These are phyloP conservation scores for Sebastes umbrosus DNA, from an alignment of 2,797 vertebrate genomes.

Conservation along the genomic window DNA sequence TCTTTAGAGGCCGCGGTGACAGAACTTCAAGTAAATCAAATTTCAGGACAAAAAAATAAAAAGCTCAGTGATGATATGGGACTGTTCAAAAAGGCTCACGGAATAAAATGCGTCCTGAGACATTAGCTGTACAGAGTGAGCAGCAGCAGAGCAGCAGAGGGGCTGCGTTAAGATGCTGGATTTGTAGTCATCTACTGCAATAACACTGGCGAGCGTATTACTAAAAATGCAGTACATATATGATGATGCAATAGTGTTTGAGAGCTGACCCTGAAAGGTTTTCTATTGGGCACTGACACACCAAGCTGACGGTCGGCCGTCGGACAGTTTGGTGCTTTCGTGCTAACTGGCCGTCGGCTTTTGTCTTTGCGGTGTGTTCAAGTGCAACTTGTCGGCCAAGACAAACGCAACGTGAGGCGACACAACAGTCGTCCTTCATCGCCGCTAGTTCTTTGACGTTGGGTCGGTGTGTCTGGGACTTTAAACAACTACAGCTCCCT, in stretches of 20 bases:
- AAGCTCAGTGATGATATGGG: slow-evolving; percentile 3
- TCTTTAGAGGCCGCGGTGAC: slow-evolving; percentile 21
- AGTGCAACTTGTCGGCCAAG: too few species aligned
- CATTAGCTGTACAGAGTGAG: slow-evolving; percentile 25
- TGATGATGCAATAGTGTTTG: neutral
- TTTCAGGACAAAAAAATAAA: slow-evolving; percentile 14
- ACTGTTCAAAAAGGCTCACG: slow-evolving; percentile 16
- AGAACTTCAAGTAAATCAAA: slow-evolving; percentile 24
- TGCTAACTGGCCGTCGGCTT: too few species aligned
- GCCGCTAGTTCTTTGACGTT: too few species aligned
- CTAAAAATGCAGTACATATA: neutral
- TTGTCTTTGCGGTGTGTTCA: too few species aligned
- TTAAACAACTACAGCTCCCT: neutral
- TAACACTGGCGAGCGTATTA: neutral
- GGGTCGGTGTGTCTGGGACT: too few species aligned
- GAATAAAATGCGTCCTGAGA: slow-evolving; percentile 17
- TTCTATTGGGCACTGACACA: neutral
- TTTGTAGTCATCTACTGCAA: slow-evolving; percentile 25
- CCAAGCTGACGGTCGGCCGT: too few species aligned
- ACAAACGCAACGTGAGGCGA: too few species aligned
- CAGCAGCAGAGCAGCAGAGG: neutral
- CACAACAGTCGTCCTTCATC: too few species aligned
- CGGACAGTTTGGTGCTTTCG: too few species aligned
- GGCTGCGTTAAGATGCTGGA: slow-evolving; percentile 16
- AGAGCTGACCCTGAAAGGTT: neutral